Evolutionary conservation across 1,140 invertebrate genomes (phyloP), one percentile per base, ranked within the genome.

Genomic region (Metaphire vulgaris): DNA sequence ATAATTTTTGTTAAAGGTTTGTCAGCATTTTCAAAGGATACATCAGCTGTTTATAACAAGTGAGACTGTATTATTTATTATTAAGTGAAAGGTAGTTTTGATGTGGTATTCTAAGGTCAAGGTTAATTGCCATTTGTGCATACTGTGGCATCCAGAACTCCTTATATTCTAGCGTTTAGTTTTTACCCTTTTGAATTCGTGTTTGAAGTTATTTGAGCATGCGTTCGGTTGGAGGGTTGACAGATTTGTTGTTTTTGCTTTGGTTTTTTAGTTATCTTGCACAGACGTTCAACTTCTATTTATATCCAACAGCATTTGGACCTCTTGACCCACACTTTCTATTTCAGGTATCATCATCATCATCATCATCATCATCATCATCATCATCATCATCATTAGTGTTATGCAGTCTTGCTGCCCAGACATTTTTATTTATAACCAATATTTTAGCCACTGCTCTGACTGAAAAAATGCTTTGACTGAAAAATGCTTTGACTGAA

Each of bases 271-370:
- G 84, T 26, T 92, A 91, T 82, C 80, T 79, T 2, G 89, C 89
- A 15, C 81, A 88, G 68, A 86, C 88, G 0, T 93, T 89, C 81
- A 91, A 89, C 77, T 91, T 92, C 83, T 89, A 90, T 81, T 80
- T 92, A 28, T 88, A 90, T 79, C 91, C 91, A n/a, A 86, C 87
- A 80, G 81, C 87, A 16, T 88, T 90, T 83, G 89, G 89, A 1
- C 86, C 85, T 70, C 83, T 89, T 56, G 88, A 90, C 80, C 87
- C 88, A 77, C 83, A 85, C 15, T 90, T 91, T 80, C 82, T 88
- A 1, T 90, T 89, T 81, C 90, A 83, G 81, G 82, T 83, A 75
- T 74, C 30, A 67, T 76, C n/a, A 31, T 76, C 16, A 26, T 41
- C n/a, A n/a, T n/a, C n/a, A n/a, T 73, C 65, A n/a, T n/a, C n/a